These are phyloP conservation scores for Spodoptera littoralis DNA, from an alignment of 2,888 invertebrate genomes.

Conservation along the genomic window DNA sequence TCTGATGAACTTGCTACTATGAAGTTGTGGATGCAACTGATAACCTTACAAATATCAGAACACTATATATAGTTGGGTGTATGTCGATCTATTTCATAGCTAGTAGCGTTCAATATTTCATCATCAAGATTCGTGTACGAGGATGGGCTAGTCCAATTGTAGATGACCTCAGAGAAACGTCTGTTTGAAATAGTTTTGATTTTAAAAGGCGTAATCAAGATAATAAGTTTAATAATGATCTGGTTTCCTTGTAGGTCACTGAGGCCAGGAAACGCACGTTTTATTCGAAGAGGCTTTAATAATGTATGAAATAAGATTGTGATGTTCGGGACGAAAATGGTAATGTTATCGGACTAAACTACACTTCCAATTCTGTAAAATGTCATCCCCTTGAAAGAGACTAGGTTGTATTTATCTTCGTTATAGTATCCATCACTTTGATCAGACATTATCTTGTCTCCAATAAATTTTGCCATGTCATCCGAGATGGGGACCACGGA, in stretches of 20 bases:
- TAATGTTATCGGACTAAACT: too few species aligned
- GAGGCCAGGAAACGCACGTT: slow-evolving; percentile 23
- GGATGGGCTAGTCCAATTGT: slow-evolving; percentile 76
- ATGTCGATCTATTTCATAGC: slow-evolving; percentile 77
- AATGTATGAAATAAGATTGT: background rate
- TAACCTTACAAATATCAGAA: slow-evolving; percentile 68
- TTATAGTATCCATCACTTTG: too few species aligned
- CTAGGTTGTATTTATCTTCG: too few species aligned
- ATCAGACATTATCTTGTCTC: too few species aligned
- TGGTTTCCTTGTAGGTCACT: slow-evolving; percentile 22
- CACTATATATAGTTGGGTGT: slow-evolving; percentile 80
- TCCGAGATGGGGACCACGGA: too few species aligned
- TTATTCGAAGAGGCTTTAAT: background rate
- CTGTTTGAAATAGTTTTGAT: slow-evolving; percentile 35
- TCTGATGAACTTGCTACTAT: slow-evolving; percentile 57
- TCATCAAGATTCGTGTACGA: slow-evolving; percentile 74
- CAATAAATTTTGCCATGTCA: too few species aligned
- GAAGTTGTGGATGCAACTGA: slow-evolving; percentile 74
- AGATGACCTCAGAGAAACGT: slow-evolving; percentile 32
- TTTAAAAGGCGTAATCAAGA: slow-evolving; percentile 36
- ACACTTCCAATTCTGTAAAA: too few species aligned
- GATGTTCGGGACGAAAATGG: too few species aligned
- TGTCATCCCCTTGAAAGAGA: too few species aligned
- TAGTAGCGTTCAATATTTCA: slow-evolving; percentile 74
- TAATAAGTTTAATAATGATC: slow-evolving; percentile 27